Base-by-base conservation (phyloP, 2,797 vertebrate species). In the Ciconia nigra region DNA sequence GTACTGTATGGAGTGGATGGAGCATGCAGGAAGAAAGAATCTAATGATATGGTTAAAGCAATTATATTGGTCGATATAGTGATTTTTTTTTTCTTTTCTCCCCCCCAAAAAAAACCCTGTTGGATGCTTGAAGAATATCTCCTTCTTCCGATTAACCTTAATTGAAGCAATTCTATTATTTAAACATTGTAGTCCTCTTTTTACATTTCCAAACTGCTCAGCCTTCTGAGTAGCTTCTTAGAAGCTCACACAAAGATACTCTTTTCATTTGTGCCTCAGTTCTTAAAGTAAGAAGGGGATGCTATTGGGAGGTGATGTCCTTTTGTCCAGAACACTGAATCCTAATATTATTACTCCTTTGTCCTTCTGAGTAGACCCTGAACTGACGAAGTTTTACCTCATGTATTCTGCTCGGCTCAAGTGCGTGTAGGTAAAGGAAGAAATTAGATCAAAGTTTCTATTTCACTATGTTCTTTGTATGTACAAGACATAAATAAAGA, bases 401-500 rank as follows among this genome's bases (percentile, higher is more conserved):
- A 20, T 4, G 6, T 67, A 31, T 57, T 81, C 54, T 82, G 26
- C 81, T 41, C 15, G 5, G 46, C 17, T 61, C 24, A 28, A 72
- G 66, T 39, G 24, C 4, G 2, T 22, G 26, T 78, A 84, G 57
- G 80, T 87, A 69, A 83, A 90, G 71, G 76, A 90, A 19, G 35
- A 93, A 66, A 81, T 88, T 44, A 63, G 83, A 90, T 90, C 41
- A 88, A 86, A 87, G 58, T 29, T 95, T 89, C 69, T 79, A 7
- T 89, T 90, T 88, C 81, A 44, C 51, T 69, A 0, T 79, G 24
- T 66, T 94, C 89, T 73, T 52, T 82, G 5, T 77, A 21, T 66
- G 46, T 67, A 52, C 41, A 67, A 87, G 52, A 37, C 57, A 42
- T 70, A 46, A 42, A 88, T 52, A 88, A 88, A 73, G 79, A 61